Evolutionary conservation across 2,113 vertebrate species (phyloP), one percentile per base, ranked within the genome.

Genomic region (Semicossyphus pulcher): DNA sequence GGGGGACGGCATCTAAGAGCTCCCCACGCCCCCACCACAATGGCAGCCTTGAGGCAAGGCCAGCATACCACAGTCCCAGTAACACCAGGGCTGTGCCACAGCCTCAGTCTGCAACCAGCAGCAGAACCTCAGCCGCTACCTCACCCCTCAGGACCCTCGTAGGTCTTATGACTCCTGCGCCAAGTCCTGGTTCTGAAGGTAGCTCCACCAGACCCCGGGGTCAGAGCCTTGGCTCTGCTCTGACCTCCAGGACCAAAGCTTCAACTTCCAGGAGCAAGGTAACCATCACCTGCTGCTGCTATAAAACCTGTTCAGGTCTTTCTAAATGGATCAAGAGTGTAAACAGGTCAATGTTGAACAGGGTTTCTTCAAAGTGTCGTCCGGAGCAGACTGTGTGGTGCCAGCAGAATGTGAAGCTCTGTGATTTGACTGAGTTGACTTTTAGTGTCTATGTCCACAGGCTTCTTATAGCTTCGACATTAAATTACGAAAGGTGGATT

Each of bases 181-280:
- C 23, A n/a, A 18, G 56, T n/a, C 31, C 63, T 29, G 21, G 49
- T 36, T 21, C 64, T 51, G 80, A 71, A 11, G 41, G 36, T 1
- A n/a, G 42, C 20, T 26, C 15, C 18, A 28, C 32, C 25, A 70
- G 64, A 66, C 63, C 76, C 3, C 12, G 45, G 15, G 68, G 56
- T 52, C 76, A 71, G 32, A 85, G 82, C 37, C 34, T 79, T 0
- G 15, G 66, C 3, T 81, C 74, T n/a, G 31, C 53, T 31, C n/a
- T 81, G 15, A 74, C 41, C 29, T 70, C 56, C 34, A 64, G 51
- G 6, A 74, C 26, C 29, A 80, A 72, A 61, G 18, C 65, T 28
- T 25, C 1, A 1, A 42, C 32, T 2, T 45, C 53, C 15, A 45
- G n/a, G 20, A 76, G 1, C 29, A 80, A 72, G 83, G 86, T 83